A percentile compares a stretch with the other conserved stretches of the same genome.
Evolutionary conservation across 53 echinoderm and acorn worm species (phyloP).

Genomic region (Apostichopus leukothele): DNA sequence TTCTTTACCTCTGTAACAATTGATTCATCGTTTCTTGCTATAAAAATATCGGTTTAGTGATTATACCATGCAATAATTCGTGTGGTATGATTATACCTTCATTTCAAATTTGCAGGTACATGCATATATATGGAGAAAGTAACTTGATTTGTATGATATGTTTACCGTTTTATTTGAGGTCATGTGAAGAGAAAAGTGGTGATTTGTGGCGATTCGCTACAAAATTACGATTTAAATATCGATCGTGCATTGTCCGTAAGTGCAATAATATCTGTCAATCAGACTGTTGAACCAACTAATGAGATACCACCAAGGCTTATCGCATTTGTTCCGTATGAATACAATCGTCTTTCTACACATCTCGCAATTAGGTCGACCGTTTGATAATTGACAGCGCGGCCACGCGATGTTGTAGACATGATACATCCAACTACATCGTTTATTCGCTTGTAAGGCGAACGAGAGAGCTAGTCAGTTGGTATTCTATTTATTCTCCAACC

Average conservation of each 20-base stretch:
- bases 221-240: background rate
- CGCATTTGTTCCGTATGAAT: slow-evolving; percentile 9
- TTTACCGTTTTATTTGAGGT: background rate
- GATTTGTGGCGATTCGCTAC: background rate
- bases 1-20: too few species aligned
- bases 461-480: background rate
- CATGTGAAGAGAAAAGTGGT: background rate
- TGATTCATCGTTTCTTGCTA: too few species aligned
- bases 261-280: slow-evolving; percentile 10
- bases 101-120: too few species aligned
- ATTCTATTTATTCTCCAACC: background rate
- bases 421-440: background rate
- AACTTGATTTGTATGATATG: background rate
- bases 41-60: too few species aligned
- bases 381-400: slow-evolving; percentile 33
- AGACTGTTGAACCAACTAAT: background rate
- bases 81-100: too few species aligned
- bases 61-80: too few species aligned
- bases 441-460: background rate
- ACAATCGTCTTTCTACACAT: background rate
- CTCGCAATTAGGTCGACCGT: slow-evolving; percentile 37
- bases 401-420: slow-evolving; percentile 1
- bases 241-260: background rate
- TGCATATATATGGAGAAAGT: too few species aligned
- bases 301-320: slow-evolving; percentile 14